Evolutionary conservation across 2,113 vertebrate genomes (phyloP).

Genomic region (Actenoides hombroni): DNA sequence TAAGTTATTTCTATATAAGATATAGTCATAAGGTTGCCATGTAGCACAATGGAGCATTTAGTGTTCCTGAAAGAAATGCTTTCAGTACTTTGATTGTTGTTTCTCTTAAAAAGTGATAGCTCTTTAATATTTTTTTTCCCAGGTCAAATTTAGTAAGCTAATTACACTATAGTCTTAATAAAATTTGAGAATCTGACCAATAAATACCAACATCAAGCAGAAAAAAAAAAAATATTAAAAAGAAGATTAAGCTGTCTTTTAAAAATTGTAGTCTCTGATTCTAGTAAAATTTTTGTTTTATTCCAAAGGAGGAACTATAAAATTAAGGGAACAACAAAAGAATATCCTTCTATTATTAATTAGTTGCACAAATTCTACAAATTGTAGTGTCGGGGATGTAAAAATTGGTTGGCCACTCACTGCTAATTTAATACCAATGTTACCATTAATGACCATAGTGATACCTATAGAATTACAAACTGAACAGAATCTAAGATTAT

Average conservation of each 20-base stretch:
- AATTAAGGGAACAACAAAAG: neutral
- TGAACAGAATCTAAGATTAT: neutral
- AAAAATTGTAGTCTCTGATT: neutral
- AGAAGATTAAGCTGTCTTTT: neutral
- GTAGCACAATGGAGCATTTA: neutral
- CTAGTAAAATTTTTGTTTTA: neutral
- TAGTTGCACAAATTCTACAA: neutral
- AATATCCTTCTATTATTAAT: neutral
- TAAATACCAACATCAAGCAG: neutral
- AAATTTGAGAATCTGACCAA: neutral
- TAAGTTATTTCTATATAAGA: neutral
- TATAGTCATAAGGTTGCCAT: neutral
- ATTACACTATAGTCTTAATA: neutral
- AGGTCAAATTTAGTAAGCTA: neutral
- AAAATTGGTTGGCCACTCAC: neutral
- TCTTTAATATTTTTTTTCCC: neutral
- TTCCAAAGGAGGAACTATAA: neutral
- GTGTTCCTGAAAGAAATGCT: neutral
- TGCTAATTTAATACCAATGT: neutral
- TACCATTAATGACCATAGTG: neutral
- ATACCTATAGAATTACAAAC: neutral
- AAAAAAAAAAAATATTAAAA: neutral
- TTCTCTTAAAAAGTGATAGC: neutral
- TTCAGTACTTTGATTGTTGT: neutral
- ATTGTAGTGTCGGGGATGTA: neutral